A percentile compares a stretch with the other conserved stretches of the same genome.
These are phyloP conservation scores for Actinopyga echinites DNA, from an alignment of 53 echinoderm and acorn worm species.

Conservation along the genomic window DNA sequence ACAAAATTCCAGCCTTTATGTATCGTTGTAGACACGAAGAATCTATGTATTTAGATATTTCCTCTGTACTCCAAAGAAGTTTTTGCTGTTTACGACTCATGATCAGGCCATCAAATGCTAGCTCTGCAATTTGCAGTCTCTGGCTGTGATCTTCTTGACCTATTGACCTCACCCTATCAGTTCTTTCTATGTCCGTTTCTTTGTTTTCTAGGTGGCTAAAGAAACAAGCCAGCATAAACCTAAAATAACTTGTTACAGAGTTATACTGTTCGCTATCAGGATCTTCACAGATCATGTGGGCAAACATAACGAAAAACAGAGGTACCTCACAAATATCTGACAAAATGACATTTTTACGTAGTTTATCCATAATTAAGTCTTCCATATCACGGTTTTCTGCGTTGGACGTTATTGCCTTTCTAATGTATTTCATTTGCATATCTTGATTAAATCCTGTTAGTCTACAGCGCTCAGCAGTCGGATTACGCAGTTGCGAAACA, in stretches of 20 bases:
- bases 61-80: background rate
- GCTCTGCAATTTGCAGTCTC: background rate
- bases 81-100: background rate
- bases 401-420: background rate
- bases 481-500: background rate
- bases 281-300: background rate
- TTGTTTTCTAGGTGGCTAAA: background rate
- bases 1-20: background rate
- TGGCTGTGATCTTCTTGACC: background rate
- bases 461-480: background rate
- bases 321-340: background rate
- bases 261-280: background rate
- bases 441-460: background rate
- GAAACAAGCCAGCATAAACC: background rate
- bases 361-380: background rate
- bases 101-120: background rate
- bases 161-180: too few relatives aligned
- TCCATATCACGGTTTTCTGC: background rate
- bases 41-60: background rate
- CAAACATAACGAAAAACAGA: background rate
- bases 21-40: background rate
- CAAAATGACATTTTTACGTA: background rate
- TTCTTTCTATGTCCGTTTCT: background rate
- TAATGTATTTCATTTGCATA: conserved; percentile 1
- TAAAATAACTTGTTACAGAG: background rate